Percentiles rank a stretch among this genome's conserved stretches.
phyloP scores from a whole-genome alignment of 2,113 vertebrate genomes.

The Gasterosteus nipponicus region DNA sequence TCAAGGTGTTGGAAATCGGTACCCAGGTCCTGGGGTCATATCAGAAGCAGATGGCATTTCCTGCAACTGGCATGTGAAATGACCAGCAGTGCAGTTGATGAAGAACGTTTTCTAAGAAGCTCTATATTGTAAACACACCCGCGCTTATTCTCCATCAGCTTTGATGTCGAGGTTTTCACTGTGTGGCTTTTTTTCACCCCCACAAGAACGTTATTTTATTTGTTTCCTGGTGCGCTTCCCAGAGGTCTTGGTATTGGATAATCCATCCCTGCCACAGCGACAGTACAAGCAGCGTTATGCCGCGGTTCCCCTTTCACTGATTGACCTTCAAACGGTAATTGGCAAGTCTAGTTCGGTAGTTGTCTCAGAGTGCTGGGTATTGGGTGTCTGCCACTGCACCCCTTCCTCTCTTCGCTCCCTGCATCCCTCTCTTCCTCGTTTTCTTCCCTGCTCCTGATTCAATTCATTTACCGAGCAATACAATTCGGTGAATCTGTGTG shows the following conservation, averaged over 20 bases:
- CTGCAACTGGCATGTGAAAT: background rate
- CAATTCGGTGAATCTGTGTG: slow-evolving; percentile 10
- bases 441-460: slow-evolving; percentile 12
- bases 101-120: background rate
- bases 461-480: slow-evolving; percentile 3
- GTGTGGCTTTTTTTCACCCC: background rate
- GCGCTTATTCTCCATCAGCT: slow-evolving; percentile 1
- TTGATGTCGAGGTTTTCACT: slow-evolving; percentile 24
- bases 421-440: background rate
- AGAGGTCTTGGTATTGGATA: slow-evolving; percentile 29
- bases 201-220: slow-evolving; percentile 1
- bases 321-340: slow-evolving; percentile 67
- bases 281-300: slow-evolving; percentile 57
- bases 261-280: slow-evolving; percentile 37
- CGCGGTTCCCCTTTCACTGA: slow-evolving; percentile 61
- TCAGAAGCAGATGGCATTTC: slow-evolving; percentile 10
- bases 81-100: slow-evolving; percentile 1
- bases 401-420: background rate
- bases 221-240: slow-evolving; percentile 18
- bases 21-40: background rate
- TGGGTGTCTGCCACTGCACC: slow-evolving; percentile 54
- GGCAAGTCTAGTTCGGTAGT: slow-evolving; percentile 47
- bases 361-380: slow-evolving; percentile 35
- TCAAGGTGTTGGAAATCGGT: background rate
- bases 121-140: background rate